Evolutionary conservation across 2,888 invertebrate genomes (phyloP), one percentile per base, ranked within the genome.

Genomic region (Aporophyla nigra): DNA sequence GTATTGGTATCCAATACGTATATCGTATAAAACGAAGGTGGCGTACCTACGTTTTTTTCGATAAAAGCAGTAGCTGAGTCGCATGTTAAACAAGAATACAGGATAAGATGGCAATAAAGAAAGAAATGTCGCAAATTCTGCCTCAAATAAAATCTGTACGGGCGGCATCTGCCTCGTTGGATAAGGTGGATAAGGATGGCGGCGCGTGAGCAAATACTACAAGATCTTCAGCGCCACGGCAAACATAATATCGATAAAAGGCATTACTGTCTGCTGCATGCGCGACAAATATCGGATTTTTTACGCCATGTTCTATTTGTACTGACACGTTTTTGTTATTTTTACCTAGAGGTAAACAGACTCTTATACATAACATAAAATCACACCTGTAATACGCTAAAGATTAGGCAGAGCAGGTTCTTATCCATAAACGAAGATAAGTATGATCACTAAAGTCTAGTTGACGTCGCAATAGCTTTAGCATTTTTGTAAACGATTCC

Each of bases 161-260:
- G 78, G 83, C 75, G 86, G 76, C 65, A 73, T 67, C 78, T 74
- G 71, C 65, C 74, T 63, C 51, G 49, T 19, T 12, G 66, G 74
- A 76, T 81, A 56, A 69, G 62, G 67, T 62, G 49, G 71, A 74
- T 79, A 79, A 78, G 54, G 49, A 43, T 40, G 49, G 54, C 68
- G 68, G 76, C 80, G 85, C 79, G 77, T 85, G 80, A 83, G 78
- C 84, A 88, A 87, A 88, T 76, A 87, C 80, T 74, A 78, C 82
- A 78, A 74, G 72, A 78, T 77, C 51, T 77, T 78, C 53, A 73
- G 73, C 74, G 74, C 71, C 82, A 84, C 76, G 43, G 80, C 85
- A 90, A 89, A 88, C 78, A 87, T 83, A 83, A 89, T 87, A 89
- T 85, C 83, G 77, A 88, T 86, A 84, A 82, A 80, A 75, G 46